These are phyloP conservation scores for Capitulum mitella DNA, from an alignment of 2,888 invertebrate species.

Conservation along the genomic window DNA sequence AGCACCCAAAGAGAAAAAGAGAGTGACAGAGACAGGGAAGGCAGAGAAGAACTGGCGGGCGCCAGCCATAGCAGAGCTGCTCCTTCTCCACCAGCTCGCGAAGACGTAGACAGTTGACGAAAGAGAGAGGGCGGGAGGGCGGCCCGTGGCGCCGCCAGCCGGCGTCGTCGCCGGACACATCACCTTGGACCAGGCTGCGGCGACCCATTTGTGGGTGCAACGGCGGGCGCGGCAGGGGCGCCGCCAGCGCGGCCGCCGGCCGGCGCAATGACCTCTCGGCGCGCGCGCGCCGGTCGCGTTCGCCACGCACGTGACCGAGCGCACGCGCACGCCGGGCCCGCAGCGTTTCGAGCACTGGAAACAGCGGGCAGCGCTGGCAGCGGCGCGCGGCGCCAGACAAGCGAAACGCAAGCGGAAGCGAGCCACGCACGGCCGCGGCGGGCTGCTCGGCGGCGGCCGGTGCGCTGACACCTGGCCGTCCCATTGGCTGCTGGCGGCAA, in stretches of 20 bases:
- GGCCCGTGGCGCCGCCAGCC: no score
- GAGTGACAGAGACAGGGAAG: no score
- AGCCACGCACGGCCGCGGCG: neutral
- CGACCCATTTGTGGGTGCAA: constrained; percentile 32
- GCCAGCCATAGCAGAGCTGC: no score
- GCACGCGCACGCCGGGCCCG: constrained; percentile 25
- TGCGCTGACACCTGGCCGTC: no score
- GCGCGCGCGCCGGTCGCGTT: constrained; percentile 28
- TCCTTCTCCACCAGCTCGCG: no score
- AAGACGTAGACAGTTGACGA: no score
- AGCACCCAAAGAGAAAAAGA: no score
- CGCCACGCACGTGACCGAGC: constrained; percentile 31
- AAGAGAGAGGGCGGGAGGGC: no score
- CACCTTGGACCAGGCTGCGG: constrained; percentile 35
- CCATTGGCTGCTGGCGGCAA: no score
- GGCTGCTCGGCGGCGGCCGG: no score
- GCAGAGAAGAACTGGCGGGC: no score
- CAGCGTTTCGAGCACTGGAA: neutral
- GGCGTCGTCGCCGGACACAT: constrained; percentile 26
- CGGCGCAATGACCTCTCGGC: constrained; percentile 40
- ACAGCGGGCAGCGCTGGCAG: neutral
- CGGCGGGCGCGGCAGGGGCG: constrained; percentile 26
- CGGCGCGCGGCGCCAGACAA: neutral
- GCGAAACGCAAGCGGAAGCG: neutral
- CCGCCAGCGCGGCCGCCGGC: constrained; percentile 14